Percentiles rank a stretch among this genome's conserved stretches.
phyloP scores from a whole-genome alignment of 2,113 vertebrate species.

The Platysteira castanea region DNA sequence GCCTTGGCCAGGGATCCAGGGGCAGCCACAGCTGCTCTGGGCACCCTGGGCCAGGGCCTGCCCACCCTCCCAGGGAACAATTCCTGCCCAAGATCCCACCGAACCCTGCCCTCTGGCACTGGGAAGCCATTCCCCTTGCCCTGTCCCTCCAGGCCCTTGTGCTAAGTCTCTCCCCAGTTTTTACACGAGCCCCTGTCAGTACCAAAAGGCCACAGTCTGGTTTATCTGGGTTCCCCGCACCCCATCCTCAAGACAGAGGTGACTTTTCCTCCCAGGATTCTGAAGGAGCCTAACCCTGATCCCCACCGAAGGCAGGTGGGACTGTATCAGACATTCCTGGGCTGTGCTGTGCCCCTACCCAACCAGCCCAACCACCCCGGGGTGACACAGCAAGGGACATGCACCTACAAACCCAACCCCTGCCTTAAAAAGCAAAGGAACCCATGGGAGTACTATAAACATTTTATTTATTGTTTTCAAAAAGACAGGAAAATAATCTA shows the following conservation, averaged over 20 bases:
- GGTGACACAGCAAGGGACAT: neutral
- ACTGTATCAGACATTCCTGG: too few relatives aligned
- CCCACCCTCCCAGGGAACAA: neutral
- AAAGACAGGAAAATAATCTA: conserved; percentile 81
- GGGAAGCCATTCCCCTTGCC: neutral
- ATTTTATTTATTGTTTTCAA: conserved; percentile 74
- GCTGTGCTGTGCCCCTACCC: neutral
- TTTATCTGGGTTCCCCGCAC: too few relatives aligned
- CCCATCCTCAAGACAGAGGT: accelerated
- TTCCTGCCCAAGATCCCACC: accelerated
- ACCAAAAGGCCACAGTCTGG: neutral
- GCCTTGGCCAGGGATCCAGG: neutral
- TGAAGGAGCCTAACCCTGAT: neutral
- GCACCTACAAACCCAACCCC: neutral
- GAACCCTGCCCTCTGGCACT: neutral
- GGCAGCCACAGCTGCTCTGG: neutral
- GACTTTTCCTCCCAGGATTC: too few relatives aligned
- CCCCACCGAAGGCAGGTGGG: accelerated
- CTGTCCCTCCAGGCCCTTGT: accelerated
- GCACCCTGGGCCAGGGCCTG: neutral
- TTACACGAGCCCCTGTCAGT: neutral
- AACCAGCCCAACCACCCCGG: accelerated
- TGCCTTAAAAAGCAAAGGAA: neutral
- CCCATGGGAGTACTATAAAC: conserved; percentile 69
- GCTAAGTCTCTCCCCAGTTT: neutral